phyloP scores from a whole-genome alignment of 2,888 invertebrate genomes.

The Gryllus longicercus region DNA sequence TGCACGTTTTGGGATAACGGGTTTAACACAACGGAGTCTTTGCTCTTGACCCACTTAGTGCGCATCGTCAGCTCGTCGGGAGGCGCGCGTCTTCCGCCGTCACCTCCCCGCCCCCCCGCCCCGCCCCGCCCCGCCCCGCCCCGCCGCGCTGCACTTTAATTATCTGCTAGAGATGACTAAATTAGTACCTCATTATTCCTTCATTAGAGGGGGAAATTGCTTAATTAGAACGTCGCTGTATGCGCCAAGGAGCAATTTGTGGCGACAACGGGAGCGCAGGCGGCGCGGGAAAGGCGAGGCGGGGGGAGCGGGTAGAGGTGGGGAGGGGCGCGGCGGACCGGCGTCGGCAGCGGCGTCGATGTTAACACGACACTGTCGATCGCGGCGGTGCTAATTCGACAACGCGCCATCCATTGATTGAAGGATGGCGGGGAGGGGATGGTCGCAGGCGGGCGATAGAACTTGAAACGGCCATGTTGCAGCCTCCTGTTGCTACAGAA shows the following conservation, averaged over 20 bases:
- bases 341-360: not conserved
- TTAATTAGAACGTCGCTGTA: slow-evolving; percentile 31
- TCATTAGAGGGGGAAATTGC: slow-evolving; percentile 35
- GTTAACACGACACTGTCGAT: slow-evolving; percentile 17
- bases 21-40: too few relatives aligned
- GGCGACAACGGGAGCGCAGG: slow-evolving; percentile 1
- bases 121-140: not conserved
- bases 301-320: not conserved
- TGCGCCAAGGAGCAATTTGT: slow-evolving; percentile 17
- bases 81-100: not conserved
- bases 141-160: slow-evolving; percentile 31
- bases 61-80: too few relatives aligned
- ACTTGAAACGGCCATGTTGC: too few relatives aligned
- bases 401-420: not conserved
- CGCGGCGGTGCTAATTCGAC: not conserved
- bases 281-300: not conserved
- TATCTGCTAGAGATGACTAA: slow-evolving; percentile 35
- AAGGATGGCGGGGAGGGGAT: too few relatives aligned
- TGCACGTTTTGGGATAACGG: too few relatives aligned
- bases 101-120: not conserved
- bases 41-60: too few relatives aligned
- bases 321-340: not conserved
- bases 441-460: too few relatives aligned
- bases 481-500: too few relatives aligned
- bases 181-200: slow-evolving; percentile 36